Evolutionary conservation across 2,113 vertebrate genomes (phyloP).

Genomic region (Pygoscelis antarcticus): DNA sequence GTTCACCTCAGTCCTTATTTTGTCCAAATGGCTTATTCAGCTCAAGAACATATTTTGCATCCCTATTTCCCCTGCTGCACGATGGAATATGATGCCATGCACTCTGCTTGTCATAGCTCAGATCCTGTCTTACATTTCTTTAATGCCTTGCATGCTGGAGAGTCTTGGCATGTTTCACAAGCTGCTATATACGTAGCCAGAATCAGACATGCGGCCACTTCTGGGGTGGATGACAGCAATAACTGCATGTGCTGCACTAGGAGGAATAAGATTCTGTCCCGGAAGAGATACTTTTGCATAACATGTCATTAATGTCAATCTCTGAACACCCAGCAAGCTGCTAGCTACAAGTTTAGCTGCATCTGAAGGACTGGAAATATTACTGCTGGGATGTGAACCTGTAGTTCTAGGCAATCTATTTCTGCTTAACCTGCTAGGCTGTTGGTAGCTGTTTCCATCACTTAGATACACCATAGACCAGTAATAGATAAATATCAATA

Average conservation of each 20-base stretch:
- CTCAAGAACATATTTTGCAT: conserved; percentile 29
- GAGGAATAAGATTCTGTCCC: not conserved
- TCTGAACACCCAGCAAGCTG: not conserved
- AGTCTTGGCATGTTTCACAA: conserved; percentile 11
- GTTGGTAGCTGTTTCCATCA: not conserved
- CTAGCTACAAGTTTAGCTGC: not conserved
- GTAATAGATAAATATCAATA: not conserved
- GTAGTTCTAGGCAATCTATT: conserved; percentile 16
- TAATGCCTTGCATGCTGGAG: conserved; percentile 1
- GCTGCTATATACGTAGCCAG: conserved; percentile 14
- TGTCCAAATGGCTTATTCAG: conserved; percentile 15
- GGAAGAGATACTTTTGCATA: conserved; percentile 30
- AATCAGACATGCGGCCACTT: not conserved
- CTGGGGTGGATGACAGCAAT: not conserved
- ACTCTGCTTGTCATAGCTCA: conserved; percentile 37
- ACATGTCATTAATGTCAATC: not conserved
- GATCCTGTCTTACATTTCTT: conserved; percentile 45
- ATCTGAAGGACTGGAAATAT: not conserved
- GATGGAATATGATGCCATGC: conserved; percentile 43
- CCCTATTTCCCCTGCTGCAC: not conserved
- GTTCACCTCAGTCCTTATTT: conserved; percentile 18
- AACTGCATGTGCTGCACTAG: not conserved
- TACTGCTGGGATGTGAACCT: not conserved
- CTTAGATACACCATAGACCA: not conserved
- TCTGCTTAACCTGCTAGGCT: not conserved